Conservation (phyloP, 2,113 vertebrate species). For the Alces alces region DNA sequence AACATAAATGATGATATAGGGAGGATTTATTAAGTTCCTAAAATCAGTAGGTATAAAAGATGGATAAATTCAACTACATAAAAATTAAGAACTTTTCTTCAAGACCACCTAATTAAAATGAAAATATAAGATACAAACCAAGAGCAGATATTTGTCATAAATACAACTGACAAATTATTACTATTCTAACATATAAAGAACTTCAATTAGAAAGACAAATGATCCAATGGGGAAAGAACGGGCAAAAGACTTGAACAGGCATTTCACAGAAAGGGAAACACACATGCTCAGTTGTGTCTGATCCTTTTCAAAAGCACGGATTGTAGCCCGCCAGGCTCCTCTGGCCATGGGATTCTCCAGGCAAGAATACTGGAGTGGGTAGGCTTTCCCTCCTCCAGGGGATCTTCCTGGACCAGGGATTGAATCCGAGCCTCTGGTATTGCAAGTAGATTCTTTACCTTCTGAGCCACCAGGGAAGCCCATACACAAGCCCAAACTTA, state of each 20-base stretch:
- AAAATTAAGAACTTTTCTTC: slow-evolving; percentile 26
- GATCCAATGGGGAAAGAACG: background rate
- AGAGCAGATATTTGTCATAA: background rate
- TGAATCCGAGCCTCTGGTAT: background rate
- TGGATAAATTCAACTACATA: background rate
- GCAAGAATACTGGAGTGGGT: background rate
- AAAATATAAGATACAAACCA: background rate
- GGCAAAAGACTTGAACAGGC: background rate
- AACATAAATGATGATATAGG: background rate
- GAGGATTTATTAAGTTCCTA: background rate
- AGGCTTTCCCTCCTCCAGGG: background rate
- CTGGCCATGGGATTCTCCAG: background rate
- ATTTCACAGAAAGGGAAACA: background rate
- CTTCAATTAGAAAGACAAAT: background rate
- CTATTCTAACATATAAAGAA: background rate
- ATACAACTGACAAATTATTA: background rate
- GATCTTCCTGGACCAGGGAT: background rate
- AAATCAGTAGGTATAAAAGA: background rate
- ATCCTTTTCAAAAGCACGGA: background rate
- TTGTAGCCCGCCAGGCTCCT: background rate
- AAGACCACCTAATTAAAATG: background rate
- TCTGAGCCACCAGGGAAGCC: background rate
- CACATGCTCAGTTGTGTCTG: background rate
- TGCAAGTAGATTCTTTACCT: background rate
- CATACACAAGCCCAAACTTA: background rate